A percentile compares a stretch with the other conserved stretches of the same genome.
Conservation (phyloP, 2,113 vertebrate genomes). For the Oryzias curvinotus region DNA sequence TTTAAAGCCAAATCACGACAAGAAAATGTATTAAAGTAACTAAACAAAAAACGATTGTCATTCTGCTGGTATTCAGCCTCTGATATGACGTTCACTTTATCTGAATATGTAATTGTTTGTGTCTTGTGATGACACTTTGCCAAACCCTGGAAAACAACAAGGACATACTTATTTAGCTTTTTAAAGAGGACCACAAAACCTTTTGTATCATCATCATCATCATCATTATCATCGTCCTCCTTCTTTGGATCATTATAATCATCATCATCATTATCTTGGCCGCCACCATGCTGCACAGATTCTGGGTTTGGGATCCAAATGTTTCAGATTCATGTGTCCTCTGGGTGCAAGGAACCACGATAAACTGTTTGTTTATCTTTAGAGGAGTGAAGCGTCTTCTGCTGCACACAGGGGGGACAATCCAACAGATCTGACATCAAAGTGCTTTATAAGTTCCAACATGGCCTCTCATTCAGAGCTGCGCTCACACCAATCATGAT, state of each 20-base stretch:
- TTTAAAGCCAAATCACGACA: no score
- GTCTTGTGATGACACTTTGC: neutral
- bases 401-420: conserved; percentile 26
- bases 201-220: conserved; percentile 28
- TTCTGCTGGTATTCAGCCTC: neutral
- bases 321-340: conserved; percentile 38
- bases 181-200: conserved; percentile 4
- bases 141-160: conserved; percentile 8
- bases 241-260: neutral
- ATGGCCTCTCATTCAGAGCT: neutral
- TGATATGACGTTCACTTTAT: no score
- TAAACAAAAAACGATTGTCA: neutral
- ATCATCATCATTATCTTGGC: conserved; percentile 40
- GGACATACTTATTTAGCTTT: neutral
- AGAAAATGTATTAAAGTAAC: no score
- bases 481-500: neutral
- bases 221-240: conserved; percentile 20
- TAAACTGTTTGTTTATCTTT: conserved; percentile 20
- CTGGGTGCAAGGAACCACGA: conserved; percentile 17
- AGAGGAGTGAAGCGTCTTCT: conserved; percentile 34
- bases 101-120: no score
- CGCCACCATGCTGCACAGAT: conserved; percentile 47
- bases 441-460: neutral
- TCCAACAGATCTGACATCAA: neutral
- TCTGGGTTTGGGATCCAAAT: conserved; percentile 61